Conservation (phyloP, 1,140 invertebrate genomes). For the Steinernema khuongi region DNA sequence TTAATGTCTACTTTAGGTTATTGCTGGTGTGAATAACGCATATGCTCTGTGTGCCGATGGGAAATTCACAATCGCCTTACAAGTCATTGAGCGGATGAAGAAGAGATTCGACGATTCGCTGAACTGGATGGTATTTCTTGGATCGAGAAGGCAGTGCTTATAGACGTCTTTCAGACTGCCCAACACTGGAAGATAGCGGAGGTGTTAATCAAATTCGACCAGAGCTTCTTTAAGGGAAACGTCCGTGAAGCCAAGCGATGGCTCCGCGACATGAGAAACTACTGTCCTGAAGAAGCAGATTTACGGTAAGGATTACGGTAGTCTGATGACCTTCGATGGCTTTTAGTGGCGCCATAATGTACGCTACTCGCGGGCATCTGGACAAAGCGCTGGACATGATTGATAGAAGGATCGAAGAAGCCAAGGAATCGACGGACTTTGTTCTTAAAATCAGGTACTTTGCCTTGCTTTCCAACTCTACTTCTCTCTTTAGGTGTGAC, state of each 20-base stretch:
- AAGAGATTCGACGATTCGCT: not conserved
- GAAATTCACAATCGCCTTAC: not conserved
- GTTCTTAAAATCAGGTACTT: not conserved
- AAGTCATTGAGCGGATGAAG: not conserved
- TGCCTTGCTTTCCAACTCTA: not conserved
- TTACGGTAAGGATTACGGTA: not conserved
- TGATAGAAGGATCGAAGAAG: not conserved
- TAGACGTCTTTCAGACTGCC: not conserved
- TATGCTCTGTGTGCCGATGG: not conserved
- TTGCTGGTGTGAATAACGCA: not conserved
- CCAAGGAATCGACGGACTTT: not conserved
- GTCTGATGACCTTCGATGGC: not conserved
- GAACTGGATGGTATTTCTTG: not conserved
- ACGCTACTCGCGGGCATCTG: not conserved
- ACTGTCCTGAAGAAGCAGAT: constrained; percentile 4
- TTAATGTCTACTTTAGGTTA: not conserved
- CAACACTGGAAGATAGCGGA: not conserved
- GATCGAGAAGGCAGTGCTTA: not conserved
- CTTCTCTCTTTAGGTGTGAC: not conserved
- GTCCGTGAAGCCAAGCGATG: not conserved
- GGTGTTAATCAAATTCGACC: not conserved
- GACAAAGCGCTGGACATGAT: not conserved
- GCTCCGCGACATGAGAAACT: not conserved
- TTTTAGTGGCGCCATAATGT: not conserved
- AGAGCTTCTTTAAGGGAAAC: not conserved